A percentile compares a stretch with the other conserved stretches of the same genome.
Conservation (phyloP, 2,113 vertebrate genomes). For the Telmatochromis sp. region DNA sequence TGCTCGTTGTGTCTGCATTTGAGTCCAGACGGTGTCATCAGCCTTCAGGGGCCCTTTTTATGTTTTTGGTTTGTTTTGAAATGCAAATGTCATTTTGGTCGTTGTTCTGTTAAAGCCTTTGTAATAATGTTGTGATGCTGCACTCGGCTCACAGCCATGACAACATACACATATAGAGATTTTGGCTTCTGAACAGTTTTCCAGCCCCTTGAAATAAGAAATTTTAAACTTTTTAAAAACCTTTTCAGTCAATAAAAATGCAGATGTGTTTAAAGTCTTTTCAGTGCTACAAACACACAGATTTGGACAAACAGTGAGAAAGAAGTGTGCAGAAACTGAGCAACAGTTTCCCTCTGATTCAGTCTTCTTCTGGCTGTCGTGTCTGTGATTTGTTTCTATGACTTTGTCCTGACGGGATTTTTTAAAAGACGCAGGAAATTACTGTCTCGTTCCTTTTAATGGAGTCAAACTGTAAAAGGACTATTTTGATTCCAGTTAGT, state of each 20-base stretch:
- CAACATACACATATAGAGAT: background rate
- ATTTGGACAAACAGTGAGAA: background rate
- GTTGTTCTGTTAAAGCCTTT: background rate
- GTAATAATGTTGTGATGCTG: background rate
- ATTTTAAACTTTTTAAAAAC: fast-evolving
- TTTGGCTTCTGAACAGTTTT: background rate
- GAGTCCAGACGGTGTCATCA: background rate
- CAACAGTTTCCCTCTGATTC: background rate
- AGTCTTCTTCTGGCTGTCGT: background rate
- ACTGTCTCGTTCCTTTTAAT: background rate
- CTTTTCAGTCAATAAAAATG: background rate
- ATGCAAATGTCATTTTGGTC: background rate
- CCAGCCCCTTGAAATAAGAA: background rate
- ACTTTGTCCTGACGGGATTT: background rate
- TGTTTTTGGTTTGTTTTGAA: background rate
- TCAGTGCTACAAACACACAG: background rate
- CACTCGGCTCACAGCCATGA: fast-evolving
- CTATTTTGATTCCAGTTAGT: background rate
- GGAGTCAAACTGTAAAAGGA: background rate
- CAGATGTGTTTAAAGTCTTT: background rate
- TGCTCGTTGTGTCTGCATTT: fast-evolving
- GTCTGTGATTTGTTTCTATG: background rate
- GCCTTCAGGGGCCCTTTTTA: fast-evolving
- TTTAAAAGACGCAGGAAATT: fast-evolving
- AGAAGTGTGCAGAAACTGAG: background rate